Evolutionary conservation across 2,797 vertebrate genomes (phyloP), one percentile per base, ranked within the genome.

Genomic region (Streptopelia turtur): DNA sequence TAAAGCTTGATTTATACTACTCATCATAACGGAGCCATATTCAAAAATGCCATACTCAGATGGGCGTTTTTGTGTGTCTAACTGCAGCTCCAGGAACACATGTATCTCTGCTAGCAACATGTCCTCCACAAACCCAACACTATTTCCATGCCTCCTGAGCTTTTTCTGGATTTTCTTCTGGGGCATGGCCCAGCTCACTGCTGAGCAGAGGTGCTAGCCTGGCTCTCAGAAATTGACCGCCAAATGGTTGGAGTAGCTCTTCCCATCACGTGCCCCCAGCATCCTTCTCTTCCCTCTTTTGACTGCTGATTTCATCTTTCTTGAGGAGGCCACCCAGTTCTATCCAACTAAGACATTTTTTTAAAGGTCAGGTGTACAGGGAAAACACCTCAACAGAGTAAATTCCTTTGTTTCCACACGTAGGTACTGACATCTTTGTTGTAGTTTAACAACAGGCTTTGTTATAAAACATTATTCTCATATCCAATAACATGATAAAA

Each of bases 71-170:
- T 87, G 12, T 84, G 21, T 20, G n/a, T 7, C 41, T 43, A n/a
- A 25, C 28, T 11, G 11, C 35, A 72, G 7, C 43, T 71, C 4
- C 41, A 18, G 22, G 31, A 41, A 83, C 11, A 41, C 13, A 4
- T 9, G 7, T 28, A 23, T 33, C 24, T 56, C 56, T 5, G 7
- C 15, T 77, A 30, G 81, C 0, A 0, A 31, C 20, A 47, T 5
- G 5, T 55, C 8, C 6, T 79, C 28, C 49, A 56, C 20, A 35
- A 64, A n/a, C 14, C 33, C 55, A 64, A 53, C 7, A 13, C 9
- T 69, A 28, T 59, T 72, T 76, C 39, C 35, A 0, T 28, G 63
- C 10, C 13, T 49, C 30, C 16, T 33, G 45, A 72, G 16, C 14
- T 45, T 9, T 45, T 61, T 71, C 37, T 24, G 76, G 5, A 28